A percentile compares a stretch with the other conserved stretches of the same genome.
These are phyloP conservation scores for Agapornis roseicollis DNA, from an alignment of 2,113 vertebrate genomes.

Conservation along the genomic window DNA sequence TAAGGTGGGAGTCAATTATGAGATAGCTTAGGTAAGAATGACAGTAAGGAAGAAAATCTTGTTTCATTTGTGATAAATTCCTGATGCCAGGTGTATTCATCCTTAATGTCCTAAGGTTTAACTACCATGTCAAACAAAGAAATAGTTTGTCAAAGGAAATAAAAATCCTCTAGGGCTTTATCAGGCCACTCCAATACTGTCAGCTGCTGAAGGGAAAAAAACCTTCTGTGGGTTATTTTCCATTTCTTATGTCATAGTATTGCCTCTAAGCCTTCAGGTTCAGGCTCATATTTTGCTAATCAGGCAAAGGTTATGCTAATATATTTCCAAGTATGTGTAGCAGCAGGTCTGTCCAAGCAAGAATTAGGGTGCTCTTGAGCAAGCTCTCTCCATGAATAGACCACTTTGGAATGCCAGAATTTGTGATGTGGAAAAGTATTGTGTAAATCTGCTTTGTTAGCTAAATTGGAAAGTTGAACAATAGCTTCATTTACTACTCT, in stretches of 20 bases:
- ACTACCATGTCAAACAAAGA: background rate
- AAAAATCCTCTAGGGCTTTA: background rate
- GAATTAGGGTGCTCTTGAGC: background rate
- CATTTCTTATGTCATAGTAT: background rate
- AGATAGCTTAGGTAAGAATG: background rate
- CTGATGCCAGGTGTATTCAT: background rate
- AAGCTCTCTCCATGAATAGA: background rate
- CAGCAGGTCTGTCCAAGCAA: constrained; percentile 9
- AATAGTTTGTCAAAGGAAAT: background rate
- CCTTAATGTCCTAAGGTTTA: background rate
- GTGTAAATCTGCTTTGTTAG: background rate
- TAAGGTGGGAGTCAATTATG: background rate
- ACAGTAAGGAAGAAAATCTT: background rate
- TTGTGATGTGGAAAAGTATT: background rate
- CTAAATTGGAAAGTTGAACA: background rate
- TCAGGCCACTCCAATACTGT: background rate
- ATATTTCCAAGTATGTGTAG: background rate
- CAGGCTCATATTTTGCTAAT: background rate
- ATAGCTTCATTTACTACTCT: background rate
- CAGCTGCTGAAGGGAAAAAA: background rate
- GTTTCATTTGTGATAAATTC: background rate
- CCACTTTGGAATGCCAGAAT: background rate
- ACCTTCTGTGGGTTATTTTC: background rate
- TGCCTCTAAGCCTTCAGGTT: background rate
- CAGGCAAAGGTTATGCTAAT: constrained; percentile 18